These are phyloP conservation scores for Parascotia fuliginaria DNA, from an alignment of 2,888 invertebrate species.

Conservation along the genomic window DNA sequence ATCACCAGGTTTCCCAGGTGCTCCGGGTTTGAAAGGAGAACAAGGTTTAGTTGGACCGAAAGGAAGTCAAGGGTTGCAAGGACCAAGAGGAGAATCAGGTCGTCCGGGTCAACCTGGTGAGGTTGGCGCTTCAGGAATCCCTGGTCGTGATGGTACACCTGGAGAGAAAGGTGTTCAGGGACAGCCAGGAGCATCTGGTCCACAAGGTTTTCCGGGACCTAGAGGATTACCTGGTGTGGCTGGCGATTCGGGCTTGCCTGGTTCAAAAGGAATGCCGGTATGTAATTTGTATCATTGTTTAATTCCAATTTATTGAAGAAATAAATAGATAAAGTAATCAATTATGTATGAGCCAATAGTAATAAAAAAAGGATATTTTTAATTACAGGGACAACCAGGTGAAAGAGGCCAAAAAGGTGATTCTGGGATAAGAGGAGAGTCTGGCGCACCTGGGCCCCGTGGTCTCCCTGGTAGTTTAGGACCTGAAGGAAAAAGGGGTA, in stretches of 20 bases:
- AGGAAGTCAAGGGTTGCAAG: slow-evolving; percentile 93
- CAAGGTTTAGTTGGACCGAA: slow-evolving; percentile 90
- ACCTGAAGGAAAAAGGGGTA: slow-evolving; percentile 93
- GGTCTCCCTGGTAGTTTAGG: slow-evolving; percentile 91
- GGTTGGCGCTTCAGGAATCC: slow-evolving; percentile 89
- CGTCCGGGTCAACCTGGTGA: slow-evolving; percentile 92
- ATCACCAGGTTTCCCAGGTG: slow-evolving; percentile 93
- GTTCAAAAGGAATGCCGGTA: slow-evolving; percentile 91
- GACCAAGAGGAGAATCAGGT: slow-evolving; percentile 92
- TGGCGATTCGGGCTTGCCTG: slow-evolving; percentile 90
- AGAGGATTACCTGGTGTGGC: slow-evolving; percentile 91
- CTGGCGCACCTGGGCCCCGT: slow-evolving; percentile 89
- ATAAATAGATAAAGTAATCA: too few species aligned
- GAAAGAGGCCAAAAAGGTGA: slow-evolving; percentile 94
- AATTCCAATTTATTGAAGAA: too few species aligned
- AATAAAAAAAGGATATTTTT: background rate
- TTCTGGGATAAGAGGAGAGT: slow-evolving; percentile 90
- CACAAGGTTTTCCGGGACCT: slow-evolving; percentile 93
- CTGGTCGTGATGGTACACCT: slow-evolving; percentile 92
- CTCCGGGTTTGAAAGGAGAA: slow-evolving; percentile 93
- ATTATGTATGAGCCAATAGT: background rate
- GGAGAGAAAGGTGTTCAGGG: slow-evolving; percentile 94
- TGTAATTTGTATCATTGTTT: too few species aligned
- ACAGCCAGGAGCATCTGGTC: slow-evolving; percentile 89
- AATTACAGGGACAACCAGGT: slow-evolving; percentile 89